Evolutionary conservation across 2,888 invertebrate genomes (phyloP), one percentile per base, ranked within the genome.

Genomic region (Plebejus melissa): DNA sequence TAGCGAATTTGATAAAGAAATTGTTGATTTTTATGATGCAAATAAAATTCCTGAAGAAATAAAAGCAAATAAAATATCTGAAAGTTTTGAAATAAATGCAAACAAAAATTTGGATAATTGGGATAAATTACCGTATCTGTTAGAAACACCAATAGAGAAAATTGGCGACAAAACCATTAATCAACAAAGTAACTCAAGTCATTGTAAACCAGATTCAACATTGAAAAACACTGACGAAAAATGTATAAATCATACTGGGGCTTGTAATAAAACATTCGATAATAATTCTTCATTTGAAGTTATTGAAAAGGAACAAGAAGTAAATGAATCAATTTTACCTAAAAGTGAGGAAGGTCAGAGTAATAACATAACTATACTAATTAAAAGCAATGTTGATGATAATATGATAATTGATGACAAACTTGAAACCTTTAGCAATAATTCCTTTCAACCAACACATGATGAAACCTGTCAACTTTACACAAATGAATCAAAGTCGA

Each of bases 1-100:
- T n/a, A 71, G 46, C 50, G 50, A 72, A 28, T 32, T 50, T 16
- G 72, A 72, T 16, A 32, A 72, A 32, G 13, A 72, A 16, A 70
- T 41, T 41, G n/a, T 41, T 22, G n/a, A 16, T 41, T 9, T 65
- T 9, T 32, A 32, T 65, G 32, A 65, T 32, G 65, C 13, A 32
- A 65, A 65, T 36, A 7, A 60, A 22, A 28, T 60, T 60, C 7
- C 41, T 41, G 41, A 41, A 6, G 16, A 54, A 54, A 54, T 54
- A 16, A 16, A 16, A 16, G 54, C 3, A 4, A 54, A 54, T 16
- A 4, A 54, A 54, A 54, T 54, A 16, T 54, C 54, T 54, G 50
- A 50, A 50, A 28, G 13, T 54, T 54, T 4, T 50, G 28, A 50
- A 28, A 72, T 50, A 28, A 28, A 50, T 50, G 9, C 28, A 72